phyloP scores from a whole-genome alignment of 2,113 vertebrate species.

The Catharus bicknelli region DNA sequence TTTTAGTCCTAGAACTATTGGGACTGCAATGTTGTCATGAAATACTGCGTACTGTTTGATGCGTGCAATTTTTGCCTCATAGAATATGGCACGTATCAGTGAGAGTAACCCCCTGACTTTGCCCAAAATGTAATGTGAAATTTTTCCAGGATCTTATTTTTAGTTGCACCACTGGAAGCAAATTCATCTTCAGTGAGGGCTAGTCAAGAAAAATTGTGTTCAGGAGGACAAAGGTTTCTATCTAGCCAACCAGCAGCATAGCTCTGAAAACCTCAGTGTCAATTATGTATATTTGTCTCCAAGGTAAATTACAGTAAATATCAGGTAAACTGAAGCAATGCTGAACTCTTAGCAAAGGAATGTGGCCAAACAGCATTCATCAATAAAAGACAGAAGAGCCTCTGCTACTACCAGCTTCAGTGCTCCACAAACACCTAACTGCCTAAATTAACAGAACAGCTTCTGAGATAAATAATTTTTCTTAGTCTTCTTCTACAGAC shows the following conservation, averaged over 20 bases:
- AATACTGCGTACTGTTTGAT: neutral
- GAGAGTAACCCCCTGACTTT: neutral
- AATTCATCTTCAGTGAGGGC: neutral
- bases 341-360: neutral
- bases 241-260: neutral
- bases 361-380: neutral
- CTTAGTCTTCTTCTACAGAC: neutral
- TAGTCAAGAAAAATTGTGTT: slow-evolving; percentile 1
- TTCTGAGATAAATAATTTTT: neutral
- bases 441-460: neutral
- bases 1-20: neutral
- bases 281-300: neutral
- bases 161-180: neutral
- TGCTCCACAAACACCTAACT: neutral
- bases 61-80: neutral
- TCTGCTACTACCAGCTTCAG: neutral
- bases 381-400: neutral
- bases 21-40: neutral
- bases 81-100: neutral
- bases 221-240: neutral
- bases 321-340: neutral
- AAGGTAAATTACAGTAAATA: slow-evolving; percentile 1
- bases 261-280: neutral
- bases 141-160: slow-evolving; percentile 7
- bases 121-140: neutral